Percentiles rank a stretch among this genome's conserved stretches.
Conservation (phyloP, 2,888 invertebrate species). For the Leptopterna dolabrata region DNA sequence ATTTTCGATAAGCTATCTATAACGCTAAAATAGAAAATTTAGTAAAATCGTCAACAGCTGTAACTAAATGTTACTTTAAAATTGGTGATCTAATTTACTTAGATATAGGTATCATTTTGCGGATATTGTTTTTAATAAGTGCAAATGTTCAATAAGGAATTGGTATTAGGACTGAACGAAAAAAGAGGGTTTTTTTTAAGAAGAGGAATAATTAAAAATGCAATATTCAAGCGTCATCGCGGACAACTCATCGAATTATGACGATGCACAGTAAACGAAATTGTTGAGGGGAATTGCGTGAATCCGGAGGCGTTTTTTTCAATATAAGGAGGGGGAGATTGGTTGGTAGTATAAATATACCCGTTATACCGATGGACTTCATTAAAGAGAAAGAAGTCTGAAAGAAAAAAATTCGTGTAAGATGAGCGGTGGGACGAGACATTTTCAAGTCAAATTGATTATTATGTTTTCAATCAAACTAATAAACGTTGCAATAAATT, state of each 20-base stretch:
- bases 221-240: conserved; percentile 32
- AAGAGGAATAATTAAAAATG: conserved; percentile 10
- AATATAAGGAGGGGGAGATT: too few relatives aligned
- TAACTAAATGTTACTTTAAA: conserved; percentile 33
- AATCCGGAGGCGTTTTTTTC: neutral
- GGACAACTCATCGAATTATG: neutral
- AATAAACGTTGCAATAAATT: too few relatives aligned
- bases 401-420: too few relatives aligned
- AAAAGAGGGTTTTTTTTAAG: too few relatives aligned
- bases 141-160: neutral
- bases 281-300: neutral
- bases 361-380: too few relatives aligned
- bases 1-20: conserved; percentile 36
- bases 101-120: neutral
- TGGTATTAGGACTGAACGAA: neutral
- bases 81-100: neutral
- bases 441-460: too few relatives aligned
- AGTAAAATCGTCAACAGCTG: conserved; percentile 43
- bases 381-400: too few relatives aligned
- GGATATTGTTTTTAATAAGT: neutral
- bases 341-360: too few relatives aligned
- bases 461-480: too few relatives aligned
- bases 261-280: neutral
- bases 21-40: conserved; percentile 39
- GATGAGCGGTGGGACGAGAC: too few relatives aligned